Conservation (phyloP, 2,113 vertebrate species). For the Pseudopodoces humilis region DNA sequence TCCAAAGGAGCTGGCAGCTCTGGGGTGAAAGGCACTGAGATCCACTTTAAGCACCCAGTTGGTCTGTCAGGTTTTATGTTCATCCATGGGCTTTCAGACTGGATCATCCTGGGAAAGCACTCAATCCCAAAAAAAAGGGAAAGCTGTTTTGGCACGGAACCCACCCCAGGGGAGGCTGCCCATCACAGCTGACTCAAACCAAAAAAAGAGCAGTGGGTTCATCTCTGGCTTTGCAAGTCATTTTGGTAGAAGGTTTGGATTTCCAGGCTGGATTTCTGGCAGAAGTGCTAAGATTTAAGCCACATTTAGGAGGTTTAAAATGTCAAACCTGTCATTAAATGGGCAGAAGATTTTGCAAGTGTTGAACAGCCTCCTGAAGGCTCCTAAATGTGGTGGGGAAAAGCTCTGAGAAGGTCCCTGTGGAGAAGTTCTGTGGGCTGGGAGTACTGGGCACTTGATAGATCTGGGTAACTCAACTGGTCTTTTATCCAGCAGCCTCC, state of each 20-base stretch:
- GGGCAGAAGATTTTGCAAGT: background rate
- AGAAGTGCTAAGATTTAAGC: background rate
- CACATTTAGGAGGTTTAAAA: background rate
- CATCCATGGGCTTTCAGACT: background rate
- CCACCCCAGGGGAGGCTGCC: background rate
- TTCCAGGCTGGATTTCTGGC: background rate
- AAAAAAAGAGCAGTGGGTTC: background rate
- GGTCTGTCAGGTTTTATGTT: background rate
- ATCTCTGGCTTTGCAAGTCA: background rate
- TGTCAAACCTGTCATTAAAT: background rate
- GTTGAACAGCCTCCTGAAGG: background rate
- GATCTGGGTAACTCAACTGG: background rate
- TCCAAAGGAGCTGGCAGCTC: background rate
- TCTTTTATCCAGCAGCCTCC: background rate
- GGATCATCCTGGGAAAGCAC: background rate
- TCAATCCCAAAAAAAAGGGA: background rate
- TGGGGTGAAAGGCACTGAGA: background rate
- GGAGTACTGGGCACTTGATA: rapidly evolving
- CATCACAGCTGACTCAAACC: background rate
- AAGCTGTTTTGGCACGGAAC: background rate
- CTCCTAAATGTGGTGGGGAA: background rate
- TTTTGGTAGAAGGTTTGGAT: background rate
- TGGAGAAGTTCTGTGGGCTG: background rate
- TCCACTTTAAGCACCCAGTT: rapidly evolving
- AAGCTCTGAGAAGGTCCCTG: background rate